phyloP scores from a whole-genome alignment of 1,140 invertebrate genomes.

The Mya arenaria region DNA sequence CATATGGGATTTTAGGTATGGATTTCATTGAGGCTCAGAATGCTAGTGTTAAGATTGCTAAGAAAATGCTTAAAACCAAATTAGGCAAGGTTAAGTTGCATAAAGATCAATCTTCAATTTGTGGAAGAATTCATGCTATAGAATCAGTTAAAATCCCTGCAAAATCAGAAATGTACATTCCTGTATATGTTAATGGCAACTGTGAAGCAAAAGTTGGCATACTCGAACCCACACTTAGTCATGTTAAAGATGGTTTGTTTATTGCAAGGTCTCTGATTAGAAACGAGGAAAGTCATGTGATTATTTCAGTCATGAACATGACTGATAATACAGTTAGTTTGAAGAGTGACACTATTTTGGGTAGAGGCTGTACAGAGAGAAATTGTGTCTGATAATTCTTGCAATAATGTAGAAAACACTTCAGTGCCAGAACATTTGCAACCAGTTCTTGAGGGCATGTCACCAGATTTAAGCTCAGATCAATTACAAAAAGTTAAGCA shows the following conservation, averaged over 20 bases:
- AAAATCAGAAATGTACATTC: constrained; percentile 27
- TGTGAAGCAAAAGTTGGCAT: neutral
- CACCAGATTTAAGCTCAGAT: neutral
- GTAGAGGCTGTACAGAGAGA: neutral
- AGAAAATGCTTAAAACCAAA: neutral
- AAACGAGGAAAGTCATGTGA: neutral
- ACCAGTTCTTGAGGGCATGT: constrained; percentile 4
- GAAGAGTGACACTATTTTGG: constrained; percentile 3
- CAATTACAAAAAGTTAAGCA: constrained; percentile 1
- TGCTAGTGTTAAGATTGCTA: neutral
- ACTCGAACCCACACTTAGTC: constrained; percentile 34
- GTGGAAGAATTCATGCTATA: constrained; percentile 10
- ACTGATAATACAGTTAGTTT: constrained; percentile 9
- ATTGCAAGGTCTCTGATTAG: constrained; percentile 32
- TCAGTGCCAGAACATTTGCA: constrained; percentile 44
- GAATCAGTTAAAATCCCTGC: constrained; percentile 19
- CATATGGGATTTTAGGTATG: constrained; percentile 20
- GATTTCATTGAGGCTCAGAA: constrained; percentile 5
- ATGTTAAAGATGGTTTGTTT: constrained; percentile 17
- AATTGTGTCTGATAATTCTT: no score
- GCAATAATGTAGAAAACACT: no score
- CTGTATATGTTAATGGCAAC: constrained; percentile 16
- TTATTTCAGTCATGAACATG: constrained; percentile 22
- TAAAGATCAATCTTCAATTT: neutral
- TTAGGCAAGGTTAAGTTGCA: neutral